Conservation (phyloP, 2,113 vertebrate species). For the Trinectes maculatus region DNA sequence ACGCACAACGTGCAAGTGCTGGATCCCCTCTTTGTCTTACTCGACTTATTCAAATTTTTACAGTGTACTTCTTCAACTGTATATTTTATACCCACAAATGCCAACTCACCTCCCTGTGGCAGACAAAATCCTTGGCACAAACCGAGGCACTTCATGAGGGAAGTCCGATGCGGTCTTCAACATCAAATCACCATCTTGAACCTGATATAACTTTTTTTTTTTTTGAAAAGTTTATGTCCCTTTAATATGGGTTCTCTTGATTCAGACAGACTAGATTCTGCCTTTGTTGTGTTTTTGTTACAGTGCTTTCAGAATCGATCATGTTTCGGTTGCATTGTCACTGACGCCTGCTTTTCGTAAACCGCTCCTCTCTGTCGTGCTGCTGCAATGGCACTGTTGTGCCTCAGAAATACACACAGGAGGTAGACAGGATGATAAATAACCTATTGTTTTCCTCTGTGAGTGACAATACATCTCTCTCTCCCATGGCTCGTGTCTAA, state of each 20-base stretch:
- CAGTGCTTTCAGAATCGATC: conserved; percentile 3
- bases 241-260: conserved; percentile 2
- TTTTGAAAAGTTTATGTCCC: conserved; percentile 11
- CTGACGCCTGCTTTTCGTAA: conserved; percentile 11
- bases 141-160: neutral
- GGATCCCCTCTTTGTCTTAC: neutral
- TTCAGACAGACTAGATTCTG: conserved; percentile 7
- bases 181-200: neutral
- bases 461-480: conserved; percentile 31
- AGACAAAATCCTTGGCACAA: neutral
- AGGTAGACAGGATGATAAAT: conserved; percentile 5
- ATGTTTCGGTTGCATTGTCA: conserved; percentile 47
- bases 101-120: neutral
- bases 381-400: conserved; percentile 11
- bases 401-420: conserved; percentile 24
- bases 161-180: neutral
- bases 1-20: conserved; percentile 12
- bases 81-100: neutral
- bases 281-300: conserved; percentile 26
- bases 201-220: conserved; percentile 1
- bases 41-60: neutral
- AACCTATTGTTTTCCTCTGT: too few relatives aligned
- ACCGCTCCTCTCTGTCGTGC: neutral
- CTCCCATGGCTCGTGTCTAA: conserved; percentile 30
- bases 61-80: neutral